Percentiles rank a stretch among this genome's conserved stretches.
Conservation (phyloP, 2,797 vertebrate species). For the Xyrichtys novacula region DNA sequence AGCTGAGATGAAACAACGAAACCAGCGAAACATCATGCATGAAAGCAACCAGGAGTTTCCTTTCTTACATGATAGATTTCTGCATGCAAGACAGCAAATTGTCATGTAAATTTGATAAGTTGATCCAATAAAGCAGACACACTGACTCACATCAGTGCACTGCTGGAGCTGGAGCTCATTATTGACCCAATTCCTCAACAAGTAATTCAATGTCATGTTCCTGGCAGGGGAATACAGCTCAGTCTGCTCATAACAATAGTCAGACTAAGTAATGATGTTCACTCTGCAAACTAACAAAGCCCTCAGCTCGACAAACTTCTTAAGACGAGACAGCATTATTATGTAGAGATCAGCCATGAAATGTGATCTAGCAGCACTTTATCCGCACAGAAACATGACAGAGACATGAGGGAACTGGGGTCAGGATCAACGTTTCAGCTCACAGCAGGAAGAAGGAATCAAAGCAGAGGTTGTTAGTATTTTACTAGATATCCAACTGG, state of each 20-base stretch:
- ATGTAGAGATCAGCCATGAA: conserved; percentile 58
- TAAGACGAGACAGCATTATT: conserved; percentile 59
- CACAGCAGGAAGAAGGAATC: background rate
- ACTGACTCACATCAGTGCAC: conserved; percentile 22
- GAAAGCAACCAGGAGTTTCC: background rate
- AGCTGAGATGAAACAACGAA: conserved; percentile 23
- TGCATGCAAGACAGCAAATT: conserved; percentile 13
- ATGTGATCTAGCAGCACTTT: conserved; percentile 50
- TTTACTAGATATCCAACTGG: background rate
- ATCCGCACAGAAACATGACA: conserved; percentile 23
- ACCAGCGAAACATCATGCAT: background rate
- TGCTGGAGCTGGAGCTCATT: conserved; percentile 56
- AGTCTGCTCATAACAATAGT: conserved; percentile 73
- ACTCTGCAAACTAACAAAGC: conserved; percentile 69
- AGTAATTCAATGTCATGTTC: conserved; percentile 79
- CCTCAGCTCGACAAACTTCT: conserved; percentile 63
- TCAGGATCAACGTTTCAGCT: conserved; percentile 27
- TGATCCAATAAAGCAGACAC: conserved; percentile 16
- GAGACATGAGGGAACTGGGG: conserved; percentile 13
- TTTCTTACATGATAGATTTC: background rate
- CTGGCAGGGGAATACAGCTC: conserved; percentile 75
- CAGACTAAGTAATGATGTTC: conserved; percentile 76
- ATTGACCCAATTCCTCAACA: conserved; percentile 76
- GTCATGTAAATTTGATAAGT: conserved; percentile 29
- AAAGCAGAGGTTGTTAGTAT: background rate